These are phyloP conservation scores for Aquatica leii DNA, from an alignment of 2,888 invertebrate genomes.

Conservation along the genomic window DNA sequence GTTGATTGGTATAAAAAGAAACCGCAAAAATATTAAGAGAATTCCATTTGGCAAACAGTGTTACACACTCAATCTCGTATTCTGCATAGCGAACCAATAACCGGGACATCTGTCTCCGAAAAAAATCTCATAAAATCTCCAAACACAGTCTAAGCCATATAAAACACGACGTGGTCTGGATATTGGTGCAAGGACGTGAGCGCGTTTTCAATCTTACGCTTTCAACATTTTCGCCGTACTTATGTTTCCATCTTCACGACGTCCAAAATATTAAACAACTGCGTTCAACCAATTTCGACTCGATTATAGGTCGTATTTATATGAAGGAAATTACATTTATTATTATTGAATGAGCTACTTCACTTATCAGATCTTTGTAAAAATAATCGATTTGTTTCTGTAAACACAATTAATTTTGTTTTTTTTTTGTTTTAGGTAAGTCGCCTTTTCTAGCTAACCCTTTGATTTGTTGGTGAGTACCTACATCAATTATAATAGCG, in stretches of 20 bases:
- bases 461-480: not conserved
- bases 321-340: not conserved
- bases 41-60: slow-evolving; percentile 19
- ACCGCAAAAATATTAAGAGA: slow-evolving; percentile 9
- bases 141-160: slow-evolving; percentile 52
- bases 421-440: slow-evolving; percentile 7
- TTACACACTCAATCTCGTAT: slow-evolving; percentile 53
- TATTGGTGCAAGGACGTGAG: slow-evolving; percentile 56
- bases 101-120: slow-evolving; percentile 54
- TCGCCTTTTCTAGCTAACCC: not conserved
- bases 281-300: slow-evolving; percentile 17
- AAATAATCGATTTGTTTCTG: not conserved
- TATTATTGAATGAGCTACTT: no score
- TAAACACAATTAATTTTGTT: not conserved
- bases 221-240: slow-evolving; percentile 44
- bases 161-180: slow-evolving; percentile 52
- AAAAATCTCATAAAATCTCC: slow-evolving; percentile 57
- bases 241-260: slow-evolving; percentile 58
- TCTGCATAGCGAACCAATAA: slow-evolving; percentile 56
- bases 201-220: slow-evolving; percentile 55
- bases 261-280: slow-evolving; percentile 57
- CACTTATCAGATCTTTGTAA: no score
- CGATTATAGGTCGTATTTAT: slow-evolving; percentile 6
- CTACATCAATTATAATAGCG: not conserved
- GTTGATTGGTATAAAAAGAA: slow-evolving; percentile 5